Conservation (phyloP, 2,113 vertebrate species). For the Notarius quadriscutis region DNA sequence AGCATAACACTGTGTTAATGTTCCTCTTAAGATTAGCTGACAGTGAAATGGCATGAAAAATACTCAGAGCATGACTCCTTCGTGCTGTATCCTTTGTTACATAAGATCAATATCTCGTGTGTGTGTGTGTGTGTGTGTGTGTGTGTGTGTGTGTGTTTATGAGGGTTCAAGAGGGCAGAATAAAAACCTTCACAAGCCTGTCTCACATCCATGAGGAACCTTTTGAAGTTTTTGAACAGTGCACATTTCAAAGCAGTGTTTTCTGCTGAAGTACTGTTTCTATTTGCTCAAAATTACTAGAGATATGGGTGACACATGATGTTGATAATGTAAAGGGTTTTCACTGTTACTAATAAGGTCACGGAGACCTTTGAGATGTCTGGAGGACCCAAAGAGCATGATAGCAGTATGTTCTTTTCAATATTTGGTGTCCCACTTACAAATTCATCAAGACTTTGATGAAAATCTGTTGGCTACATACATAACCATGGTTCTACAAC, state of each 20-base stretch:
- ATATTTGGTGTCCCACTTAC: neutral
- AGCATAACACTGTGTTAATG: neutral
- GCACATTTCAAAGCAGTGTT: conserved; percentile 34
- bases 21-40: neutral
- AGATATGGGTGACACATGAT: conserved; percentile 12
- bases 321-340: neutral
- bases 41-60: neutral
- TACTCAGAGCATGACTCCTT: neutral
- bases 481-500: neutral
- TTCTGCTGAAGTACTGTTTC: conserved; percentile 12
- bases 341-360: neutral
- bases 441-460: neutral
- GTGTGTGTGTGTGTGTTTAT: conserved; percentile 18
- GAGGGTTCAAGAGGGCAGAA: conserved; percentile 18
- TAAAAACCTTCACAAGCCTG: conserved; percentile 2
- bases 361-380: neutral
- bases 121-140: conserved; percentile 5
- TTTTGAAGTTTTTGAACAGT: conserved; percentile 35
- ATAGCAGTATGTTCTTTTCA: neutral
- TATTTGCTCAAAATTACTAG: conserved; percentile 9
- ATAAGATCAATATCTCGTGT: conserved; percentile 10
- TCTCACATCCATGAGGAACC: conserved; percentile 23
- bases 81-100: neutral
- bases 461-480: neutral
- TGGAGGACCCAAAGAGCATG: neutral